A percentile compares a stretch with the other conserved stretches of the same genome.
These are phyloP conservation scores for Gnathonemus longibarbis DNA, from an alignment of 2,113 vertebrate genomes.

Conservation along the genomic window DNA sequence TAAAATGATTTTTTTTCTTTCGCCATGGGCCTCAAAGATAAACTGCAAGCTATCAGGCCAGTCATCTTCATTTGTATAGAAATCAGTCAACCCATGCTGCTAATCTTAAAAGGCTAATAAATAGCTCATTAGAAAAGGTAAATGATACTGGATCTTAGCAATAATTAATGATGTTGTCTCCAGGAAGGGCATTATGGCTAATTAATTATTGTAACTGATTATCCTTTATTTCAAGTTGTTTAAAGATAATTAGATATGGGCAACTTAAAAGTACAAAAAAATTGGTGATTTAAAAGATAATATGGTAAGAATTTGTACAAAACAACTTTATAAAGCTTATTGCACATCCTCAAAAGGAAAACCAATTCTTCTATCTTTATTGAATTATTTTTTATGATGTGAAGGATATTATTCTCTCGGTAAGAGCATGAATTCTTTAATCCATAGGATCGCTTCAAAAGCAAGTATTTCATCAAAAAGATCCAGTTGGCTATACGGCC, in stretches of 20 bases:
- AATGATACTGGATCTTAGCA: conserved; percentile 27
- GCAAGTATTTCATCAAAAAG: not conserved
- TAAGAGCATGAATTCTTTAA: not conserved
- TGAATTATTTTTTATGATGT: not conserved
- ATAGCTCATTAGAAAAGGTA: conserved; percentile 31
- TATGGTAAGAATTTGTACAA: not conserved
- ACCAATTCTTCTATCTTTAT: not conserved
- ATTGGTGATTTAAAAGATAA: not conserved
- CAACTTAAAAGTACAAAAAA: not conserved
- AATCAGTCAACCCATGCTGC: conserved; percentile 29
- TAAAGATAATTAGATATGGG: not conserved
- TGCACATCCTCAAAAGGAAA: not conserved
- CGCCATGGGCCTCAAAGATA: not conserved
- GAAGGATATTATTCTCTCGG: not conserved
- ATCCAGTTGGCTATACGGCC: not conserved
- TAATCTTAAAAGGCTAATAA: conserved; percentile 43
- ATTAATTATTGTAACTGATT: conserved; percentile 34
- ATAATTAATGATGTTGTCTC: conserved; percentile 40
- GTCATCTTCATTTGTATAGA: conserved; percentile 26
- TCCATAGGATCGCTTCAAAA: not conserved
- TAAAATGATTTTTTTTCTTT: not conserved
- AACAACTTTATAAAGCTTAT: not conserved
- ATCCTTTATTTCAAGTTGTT: conserved; percentile 12
- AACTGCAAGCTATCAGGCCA: conserved; percentile 9
- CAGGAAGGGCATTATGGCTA: conserved; percentile 32